A percentile compares a stretch with the other conserved stretches of the same genome.
These are phyloP conservation scores for Cantharis flavilabris DNA, from an alignment of 2,888 invertebrate species.

Conservation along the genomic window DNA sequence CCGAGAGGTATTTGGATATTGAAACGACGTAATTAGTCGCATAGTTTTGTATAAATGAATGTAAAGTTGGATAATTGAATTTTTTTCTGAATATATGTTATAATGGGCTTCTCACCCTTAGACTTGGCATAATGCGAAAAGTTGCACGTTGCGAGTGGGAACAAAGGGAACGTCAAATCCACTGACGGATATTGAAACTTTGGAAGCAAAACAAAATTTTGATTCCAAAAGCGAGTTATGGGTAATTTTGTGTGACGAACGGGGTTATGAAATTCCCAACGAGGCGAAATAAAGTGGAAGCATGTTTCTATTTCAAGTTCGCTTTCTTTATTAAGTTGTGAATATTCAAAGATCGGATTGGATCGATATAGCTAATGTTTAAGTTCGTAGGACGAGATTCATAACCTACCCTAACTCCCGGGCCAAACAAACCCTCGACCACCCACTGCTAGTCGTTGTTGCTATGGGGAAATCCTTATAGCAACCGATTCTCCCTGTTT, in stretches of 20 bases:
- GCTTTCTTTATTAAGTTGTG: background rate
- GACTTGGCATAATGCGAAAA: background rate
- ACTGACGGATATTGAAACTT: background rate
- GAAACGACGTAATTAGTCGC: background rate
- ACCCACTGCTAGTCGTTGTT: constrained; percentile 41
- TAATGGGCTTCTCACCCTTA: background rate
- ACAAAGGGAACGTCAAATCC: background rate
- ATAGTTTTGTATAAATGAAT: background rate
- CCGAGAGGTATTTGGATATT: background rate
- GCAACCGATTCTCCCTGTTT: constrained; percentile 41
- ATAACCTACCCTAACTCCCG: constrained; percentile 50
- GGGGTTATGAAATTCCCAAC: background rate
- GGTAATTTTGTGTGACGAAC: background rate
- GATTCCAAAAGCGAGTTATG: background rate
- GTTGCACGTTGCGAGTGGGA: background rate
- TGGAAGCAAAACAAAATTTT: background rate
- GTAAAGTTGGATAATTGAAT: background rate
- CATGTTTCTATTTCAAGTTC: background rate
- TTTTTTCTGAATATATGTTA: background rate
- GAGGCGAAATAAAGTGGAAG: background rate
- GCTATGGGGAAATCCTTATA: constrained; percentile 46
- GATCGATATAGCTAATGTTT: constrained; percentile 45
- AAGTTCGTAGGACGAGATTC: constrained; percentile 43
- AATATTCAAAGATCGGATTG: constrained; percentile 10
- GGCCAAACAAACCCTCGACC: constrained; percentile 47